Percentiles rank a stretch among this genome's conserved stretches.
These are phyloP conservation scores for Synergus gifuensis DNA, from an alignment of 2,888 invertebrate species.

Conservation along the genomic window DNA sequence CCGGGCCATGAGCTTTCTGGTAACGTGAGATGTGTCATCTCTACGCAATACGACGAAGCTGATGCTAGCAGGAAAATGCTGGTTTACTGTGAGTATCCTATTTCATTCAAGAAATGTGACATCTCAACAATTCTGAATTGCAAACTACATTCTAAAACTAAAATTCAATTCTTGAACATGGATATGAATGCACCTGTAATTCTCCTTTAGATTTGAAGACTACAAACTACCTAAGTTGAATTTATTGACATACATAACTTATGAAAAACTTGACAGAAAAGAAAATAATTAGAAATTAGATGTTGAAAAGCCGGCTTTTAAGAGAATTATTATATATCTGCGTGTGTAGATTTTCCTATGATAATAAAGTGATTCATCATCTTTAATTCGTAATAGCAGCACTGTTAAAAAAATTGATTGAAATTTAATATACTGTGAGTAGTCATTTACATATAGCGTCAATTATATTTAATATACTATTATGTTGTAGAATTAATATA, in stretches of 20 bases:
- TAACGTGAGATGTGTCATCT: slow-evolving; percentile 86
- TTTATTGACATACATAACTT: too few relatives aligned
- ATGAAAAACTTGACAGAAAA: too few relatives aligned
- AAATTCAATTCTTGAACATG: background rate
- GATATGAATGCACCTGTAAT: too few relatives aligned
- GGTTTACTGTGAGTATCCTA: slow-evolving; percentile 67
- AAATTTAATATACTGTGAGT: too few relatives aligned
- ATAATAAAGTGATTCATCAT: too few relatives aligned
- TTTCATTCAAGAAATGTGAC: slow-evolving; percentile 26
- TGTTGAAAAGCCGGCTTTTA: background rate
- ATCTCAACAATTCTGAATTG: background rate
- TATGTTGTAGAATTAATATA: too few relatives aligned
- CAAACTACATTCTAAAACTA: background rate
- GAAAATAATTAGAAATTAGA: too few relatives aligned
- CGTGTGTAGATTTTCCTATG: background rate
- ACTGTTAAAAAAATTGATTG: too few relatives aligned
- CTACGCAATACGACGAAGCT: slow-evolving; percentile 84
- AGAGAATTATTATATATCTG: background rate
- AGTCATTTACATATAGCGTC: too few relatives aligned
- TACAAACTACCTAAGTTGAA: too few relatives aligned
- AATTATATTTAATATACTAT: too few relatives aligned
- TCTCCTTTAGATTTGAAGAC: too few relatives aligned
- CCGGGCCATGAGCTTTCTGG: slow-evolving; percentile 86
- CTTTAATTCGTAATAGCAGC: background rate
- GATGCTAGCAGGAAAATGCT: slow-evolving; percentile 66